Conservation (phyloP, 2,113 vertebrate genomes). For the Forbesichthys agassizii region DNA sequence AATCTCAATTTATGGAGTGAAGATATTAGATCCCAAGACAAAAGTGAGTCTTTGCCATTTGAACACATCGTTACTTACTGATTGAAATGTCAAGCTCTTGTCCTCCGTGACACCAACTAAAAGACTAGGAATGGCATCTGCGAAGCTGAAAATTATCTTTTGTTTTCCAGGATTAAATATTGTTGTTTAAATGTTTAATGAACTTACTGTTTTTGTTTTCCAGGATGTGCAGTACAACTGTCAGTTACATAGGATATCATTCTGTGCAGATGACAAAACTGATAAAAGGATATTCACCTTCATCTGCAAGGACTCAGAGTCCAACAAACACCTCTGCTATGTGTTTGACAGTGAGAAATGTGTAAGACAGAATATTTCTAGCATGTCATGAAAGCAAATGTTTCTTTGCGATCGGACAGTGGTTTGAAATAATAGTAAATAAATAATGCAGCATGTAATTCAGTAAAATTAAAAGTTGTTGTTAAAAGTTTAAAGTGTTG, state of each 20-base stretch:
- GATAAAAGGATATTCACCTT: slow-evolving; percentile 99
- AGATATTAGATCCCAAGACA: slow-evolving; percentile 94
- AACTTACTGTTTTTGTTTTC: slow-evolving; percentile 44
- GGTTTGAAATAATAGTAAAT: no score
- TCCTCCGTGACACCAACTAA: background rate
- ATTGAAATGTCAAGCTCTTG: background rate
- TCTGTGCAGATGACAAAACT: slow-evolving; percentile 98
- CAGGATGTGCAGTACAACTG: slow-evolving; percentile 97
- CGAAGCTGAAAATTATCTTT: background rate
- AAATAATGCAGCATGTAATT: background rate
- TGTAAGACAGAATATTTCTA: slow-evolving; percentile 80
- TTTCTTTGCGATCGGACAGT: background rate
- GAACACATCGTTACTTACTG: background rate
- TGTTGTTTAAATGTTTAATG: background rate
- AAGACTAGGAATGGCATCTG: background rate
- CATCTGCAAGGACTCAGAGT: slow-evolving; percentile 98
- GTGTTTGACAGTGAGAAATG: slow-evolving; percentile 99
- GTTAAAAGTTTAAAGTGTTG: background rate
- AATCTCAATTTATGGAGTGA: slow-evolving; percentile 98
- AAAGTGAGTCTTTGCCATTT: slow-evolving; percentile 80
- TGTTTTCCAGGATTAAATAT: background rate
- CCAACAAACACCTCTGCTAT: slow-evolving; percentile 97
- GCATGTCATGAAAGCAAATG: background rate
- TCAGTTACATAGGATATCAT: slow-evolving; percentile 97
- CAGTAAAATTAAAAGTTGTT: background rate